phyloP scores from a whole-genome alignment of 2,888 invertebrate genomes.

The Papilio elwesi region DNA sequence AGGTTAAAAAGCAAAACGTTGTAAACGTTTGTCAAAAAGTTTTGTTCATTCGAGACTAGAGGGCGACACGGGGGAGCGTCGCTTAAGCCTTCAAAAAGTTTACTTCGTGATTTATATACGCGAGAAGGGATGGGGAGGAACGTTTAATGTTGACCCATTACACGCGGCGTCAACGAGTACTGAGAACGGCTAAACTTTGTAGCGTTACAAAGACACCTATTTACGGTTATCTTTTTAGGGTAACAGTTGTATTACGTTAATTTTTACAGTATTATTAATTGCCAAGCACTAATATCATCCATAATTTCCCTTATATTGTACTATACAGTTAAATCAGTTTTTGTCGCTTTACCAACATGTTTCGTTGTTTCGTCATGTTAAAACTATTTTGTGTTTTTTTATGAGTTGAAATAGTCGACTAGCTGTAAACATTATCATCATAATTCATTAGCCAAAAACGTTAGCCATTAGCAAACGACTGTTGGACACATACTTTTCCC shows the following conservation, averaged over 20 bases:
- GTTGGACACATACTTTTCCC: too few species aligned
- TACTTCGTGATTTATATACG: constrained; percentile 66
- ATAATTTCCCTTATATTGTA: too few species aligned
- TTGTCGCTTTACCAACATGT: too few species aligned
- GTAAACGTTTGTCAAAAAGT: constrained; percentile 30
- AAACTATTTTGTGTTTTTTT: too few species aligned
- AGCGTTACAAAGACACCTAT: not conserved
- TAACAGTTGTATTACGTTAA: not conserved
- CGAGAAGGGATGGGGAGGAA: constrained; percentile 49
- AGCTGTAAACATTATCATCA: too few species aligned
- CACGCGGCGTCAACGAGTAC: constrained; percentile 2
- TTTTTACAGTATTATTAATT: too few species aligned
- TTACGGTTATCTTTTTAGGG: not conserved
- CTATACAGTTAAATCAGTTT: too few species aligned
- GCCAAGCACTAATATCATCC: too few species aligned
- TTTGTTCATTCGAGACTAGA: constrained; percentile 31
- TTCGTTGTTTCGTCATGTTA: too few species aligned
- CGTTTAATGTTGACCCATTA: constrained; percentile 61
- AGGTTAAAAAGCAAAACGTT: constrained; percentile 27
- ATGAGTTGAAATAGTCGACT: too few species aligned
- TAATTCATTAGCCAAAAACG: too few species aligned
- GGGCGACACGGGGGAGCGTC: constrained; percentile 46
- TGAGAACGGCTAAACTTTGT: constrained; percentile 24
- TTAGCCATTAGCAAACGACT: too few species aligned
- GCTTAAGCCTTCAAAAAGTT: constrained; percentile 55